phyloP scores from a whole-genome alignment of 2,888 invertebrate species.

The Epicampocera succincta region DNA sequence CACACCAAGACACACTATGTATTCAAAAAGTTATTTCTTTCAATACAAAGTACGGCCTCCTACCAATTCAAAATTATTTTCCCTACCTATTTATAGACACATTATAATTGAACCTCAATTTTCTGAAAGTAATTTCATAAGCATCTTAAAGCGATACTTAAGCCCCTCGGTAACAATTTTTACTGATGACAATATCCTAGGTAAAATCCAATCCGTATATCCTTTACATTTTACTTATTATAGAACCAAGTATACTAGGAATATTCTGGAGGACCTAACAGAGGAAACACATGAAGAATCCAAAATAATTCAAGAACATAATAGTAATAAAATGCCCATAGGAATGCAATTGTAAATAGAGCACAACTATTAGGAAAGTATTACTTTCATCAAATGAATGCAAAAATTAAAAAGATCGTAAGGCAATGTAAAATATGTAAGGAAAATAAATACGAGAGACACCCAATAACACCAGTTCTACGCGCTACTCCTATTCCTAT shows the following conservation, averaged over 20 bases:
- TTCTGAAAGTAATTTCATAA: background rate
- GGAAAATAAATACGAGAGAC: conserved; percentile 1
- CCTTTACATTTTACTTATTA: background rate
- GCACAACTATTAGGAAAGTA: background rate
- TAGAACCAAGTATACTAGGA: background rate
- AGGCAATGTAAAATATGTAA: background rate
- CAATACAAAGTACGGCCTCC: too few species aligned
- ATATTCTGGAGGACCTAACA: background rate
- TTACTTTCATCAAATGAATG: background rate
- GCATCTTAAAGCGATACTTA: background rate
- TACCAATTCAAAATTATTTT: too few species aligned
- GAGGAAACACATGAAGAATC: background rate
- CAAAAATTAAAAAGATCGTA: background rate
- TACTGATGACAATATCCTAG: background rate
- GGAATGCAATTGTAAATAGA: background rate
- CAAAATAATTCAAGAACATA: background rate
- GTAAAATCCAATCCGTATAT: background rate
- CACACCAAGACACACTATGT: background rate
- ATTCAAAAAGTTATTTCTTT: too few species aligned
- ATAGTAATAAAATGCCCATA: background rate
- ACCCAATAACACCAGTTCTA: background rate
- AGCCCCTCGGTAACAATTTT: background rate
- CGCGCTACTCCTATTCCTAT: background rate
- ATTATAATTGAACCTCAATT: background rate
- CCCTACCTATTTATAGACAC: background rate